Base-by-base conservation (phyloP, 2,113 vertebrate genomes). In the Lepus americanus region DNA sequence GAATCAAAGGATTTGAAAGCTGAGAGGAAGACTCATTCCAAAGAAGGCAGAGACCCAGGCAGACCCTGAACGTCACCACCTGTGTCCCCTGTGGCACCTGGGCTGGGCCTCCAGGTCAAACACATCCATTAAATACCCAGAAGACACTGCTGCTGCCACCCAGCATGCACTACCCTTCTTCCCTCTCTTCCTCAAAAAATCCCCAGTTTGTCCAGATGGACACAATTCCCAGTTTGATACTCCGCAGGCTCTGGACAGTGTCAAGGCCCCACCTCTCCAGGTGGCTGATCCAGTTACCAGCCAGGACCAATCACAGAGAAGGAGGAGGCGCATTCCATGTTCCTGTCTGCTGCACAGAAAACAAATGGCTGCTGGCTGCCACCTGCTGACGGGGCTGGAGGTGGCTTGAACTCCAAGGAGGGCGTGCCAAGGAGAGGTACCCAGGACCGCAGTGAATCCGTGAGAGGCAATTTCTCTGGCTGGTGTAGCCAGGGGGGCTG, bases 1-100 rank as follows among this genome's bases (percentile, higher is more conserved):
- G 36, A 77, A 69, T 72, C 55, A 63, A 84, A 74, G 69, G 70
- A 22, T 72, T 93, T 87, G 36, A 63, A 83, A 55, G n/a, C 76
- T 78, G 31, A 66, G 67, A n/a, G 17, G 59, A 80, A 49, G 73
- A 53, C n/a, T n/a, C 23, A 49, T 84, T 7, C 73, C 80, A 53
- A 44, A 76, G 72, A 61, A 83, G 63, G 61, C 9, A 11, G 64
- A n/a, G 19, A 63, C 27, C 7, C 33, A 72, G n/a, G 16, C 39
- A 80, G 39, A 19, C 69, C 53, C 11, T 12, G 25, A 44, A 27
- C 2, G 9, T 74, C 13, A 44, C 69, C 31, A 33, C 53, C 36
- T 19, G 14, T 51, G 79, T 23, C 36, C 23, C 69, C 12, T 7
- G 53, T 29, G 31, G 81, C 2, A 19, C n/a, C 3, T 11, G 33